These are phyloP conservation scores for Sesia bembeciformis DNA, from an alignment of 2,888 invertebrate genomes.

Conservation along the genomic window DNA sequence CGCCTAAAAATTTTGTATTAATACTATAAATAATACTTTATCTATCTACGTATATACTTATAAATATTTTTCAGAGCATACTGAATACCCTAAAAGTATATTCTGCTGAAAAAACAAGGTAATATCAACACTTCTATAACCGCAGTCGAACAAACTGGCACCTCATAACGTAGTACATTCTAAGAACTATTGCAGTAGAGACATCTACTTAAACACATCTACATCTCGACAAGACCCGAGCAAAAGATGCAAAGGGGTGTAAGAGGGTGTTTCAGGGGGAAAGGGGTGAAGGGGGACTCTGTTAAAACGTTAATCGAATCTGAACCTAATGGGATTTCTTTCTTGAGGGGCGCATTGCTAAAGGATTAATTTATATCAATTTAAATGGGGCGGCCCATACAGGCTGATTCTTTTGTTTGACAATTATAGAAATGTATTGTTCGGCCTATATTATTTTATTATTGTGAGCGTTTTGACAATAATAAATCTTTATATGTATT, in stretches of 20 bases:
- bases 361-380: slow-evolving; percentile 75
- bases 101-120: too few relatives aligned
- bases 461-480: not conserved
- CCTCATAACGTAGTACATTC: too few relatives aligned
- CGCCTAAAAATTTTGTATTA: too few relatives aligned
- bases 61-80: too few relatives aligned
- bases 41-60: too few relatives aligned
- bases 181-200: too few relatives aligned
- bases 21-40: too few relatives aligned
- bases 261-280: slow-evolving; percentile 13
- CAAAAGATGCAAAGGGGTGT: slow-evolving; percentile 17
- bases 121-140: too few relatives aligned
- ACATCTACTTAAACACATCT: too few relatives aligned
- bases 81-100: too few relatives aligned
- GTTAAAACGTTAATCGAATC: slow-evolving; percentile 73
- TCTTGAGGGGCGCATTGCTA: slow-evolving; percentile 67
- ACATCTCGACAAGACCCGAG: not conserved
- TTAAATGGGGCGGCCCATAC: slow-evolving; percentile 54
- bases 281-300: slow-evolving; percentile 21
- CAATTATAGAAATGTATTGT: not conserved
- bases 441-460: not conserved
- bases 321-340: slow-evolving; percentile 71
- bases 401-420: slow-evolving; percentile 24
- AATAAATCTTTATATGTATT: too few relatives aligned
- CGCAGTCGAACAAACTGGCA: too few relatives aligned